Base-by-base conservation (phyloP, 2,797 vertebrate genomes). In the Podarcis lilfordi region DNA sequence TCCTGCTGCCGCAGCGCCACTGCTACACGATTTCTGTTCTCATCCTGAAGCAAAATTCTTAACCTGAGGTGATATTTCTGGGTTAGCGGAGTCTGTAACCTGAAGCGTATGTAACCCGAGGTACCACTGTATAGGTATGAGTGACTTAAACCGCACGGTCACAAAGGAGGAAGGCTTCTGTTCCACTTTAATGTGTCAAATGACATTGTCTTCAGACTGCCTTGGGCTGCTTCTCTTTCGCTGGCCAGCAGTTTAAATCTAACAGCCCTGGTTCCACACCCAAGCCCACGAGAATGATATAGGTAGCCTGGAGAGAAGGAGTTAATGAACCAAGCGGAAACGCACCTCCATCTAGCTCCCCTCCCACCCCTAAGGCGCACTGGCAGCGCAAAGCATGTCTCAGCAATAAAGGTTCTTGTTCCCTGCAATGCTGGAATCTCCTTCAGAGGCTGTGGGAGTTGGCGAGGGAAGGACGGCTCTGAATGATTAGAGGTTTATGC, bases 181-280 rank as follows among this genome's bases (percentile, higher is more conserved):
- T 19, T 11, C 55, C 13, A 19, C 10, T 82, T n/a, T 15, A 64
- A n/a, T 45, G 29, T 40, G 9, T 78, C 45, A 59, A 32, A 81
- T 50, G 71, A 82, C 71, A 35, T 71, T 37, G 76, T 23, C 17
- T 35, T 50, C 27, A 35, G 45, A 35, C 50, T 74, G 32, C 13
- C 45, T 43, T 55, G 2, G 5, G 32, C 19, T n/a, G 3, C 80
- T 91, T 61, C 75, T 66, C 81, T 55, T 61, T 15, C 27, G 29
- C 45, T 68, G 76, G 17, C 86, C 23, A 0, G 8, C 45, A 32
- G 77, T 69, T 55, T 64, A 10, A 82, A 25, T 78, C 84, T 61
- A 50, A 88, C 0, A 0, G 0, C 0, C 69, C 80, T 86, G 8
- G 75, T 78, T 92, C 55, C 29, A 2, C 78, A 11, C 50, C 40